phyloP scores from a whole-genome alignment of 2,113 vertebrate species.

The Hyperoodon ampullatus region DNA sequence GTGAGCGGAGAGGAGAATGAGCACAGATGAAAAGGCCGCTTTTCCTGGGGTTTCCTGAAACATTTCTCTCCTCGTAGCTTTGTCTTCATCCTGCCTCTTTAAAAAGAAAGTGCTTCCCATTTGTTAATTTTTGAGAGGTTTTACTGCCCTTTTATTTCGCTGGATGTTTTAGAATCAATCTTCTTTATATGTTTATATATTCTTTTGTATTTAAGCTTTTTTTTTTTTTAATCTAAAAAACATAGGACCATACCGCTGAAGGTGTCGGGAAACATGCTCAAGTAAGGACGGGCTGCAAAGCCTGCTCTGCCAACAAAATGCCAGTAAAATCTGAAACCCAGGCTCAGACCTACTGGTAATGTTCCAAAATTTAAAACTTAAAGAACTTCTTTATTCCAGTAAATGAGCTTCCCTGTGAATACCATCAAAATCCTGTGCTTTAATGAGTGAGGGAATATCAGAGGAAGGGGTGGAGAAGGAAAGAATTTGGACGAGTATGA shows the following conservation, averaged over 20 bases:
- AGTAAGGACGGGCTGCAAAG: constrained; percentile 83
- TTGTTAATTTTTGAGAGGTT: constrained; percentile 68
- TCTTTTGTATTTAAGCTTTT: constrained; percentile 77
- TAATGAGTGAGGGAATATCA: constrained; percentile 81
- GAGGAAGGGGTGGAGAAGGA: constrained; percentile 77
- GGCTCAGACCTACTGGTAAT: constrained; percentile 84
- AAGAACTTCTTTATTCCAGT: constrained; percentile 87
- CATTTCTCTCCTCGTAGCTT: not conserved
- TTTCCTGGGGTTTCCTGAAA: not conserved
- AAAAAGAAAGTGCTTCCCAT: constrained; percentile 63
- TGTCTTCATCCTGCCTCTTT: not conserved
- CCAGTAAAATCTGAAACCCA: constrained; percentile 86
- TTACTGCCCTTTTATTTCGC: constrained; percentile 72
- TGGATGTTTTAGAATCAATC: constrained; percentile 79
- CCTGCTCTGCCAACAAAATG: constrained; percentile 85
- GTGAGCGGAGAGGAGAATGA: not conserved
- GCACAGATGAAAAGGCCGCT: not conserved
- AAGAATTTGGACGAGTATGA: constrained; percentile 69
- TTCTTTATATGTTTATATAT: constrained; percentile 72
- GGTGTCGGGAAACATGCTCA: constrained; percentile 86
- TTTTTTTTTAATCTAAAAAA: constrained; percentile 76
- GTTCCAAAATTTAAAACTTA: constrained; percentile 85
- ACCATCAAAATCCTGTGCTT: constrained; percentile 83
- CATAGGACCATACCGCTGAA: constrained; percentile 81
- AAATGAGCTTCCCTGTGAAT: constrained; percentile 87